Evolutionary conservation across 2,888 invertebrate species (phyloP).

Genomic region (Hemaris fuciformis): DNA sequence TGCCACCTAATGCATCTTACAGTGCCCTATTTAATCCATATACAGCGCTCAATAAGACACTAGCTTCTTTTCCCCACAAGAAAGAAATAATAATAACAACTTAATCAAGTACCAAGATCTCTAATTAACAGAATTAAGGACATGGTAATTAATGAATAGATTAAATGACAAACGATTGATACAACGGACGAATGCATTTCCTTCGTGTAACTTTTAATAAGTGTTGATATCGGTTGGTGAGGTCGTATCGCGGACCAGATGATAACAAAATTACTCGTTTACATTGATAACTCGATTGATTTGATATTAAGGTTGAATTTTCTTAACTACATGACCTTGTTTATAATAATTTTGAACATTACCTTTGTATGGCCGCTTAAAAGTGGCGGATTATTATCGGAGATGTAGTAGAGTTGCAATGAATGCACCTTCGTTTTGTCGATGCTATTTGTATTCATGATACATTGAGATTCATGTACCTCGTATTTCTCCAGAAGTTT

Average conservation of each 20-base stretch:
- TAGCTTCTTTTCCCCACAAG: neutral
- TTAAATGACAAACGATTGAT: neutral
- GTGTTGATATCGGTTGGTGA: constrained; percentile 12
- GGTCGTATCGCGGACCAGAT: constrained; percentile 28
- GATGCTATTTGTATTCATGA: too few relatives aligned
- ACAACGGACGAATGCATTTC: neutral
- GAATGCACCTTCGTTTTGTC: neutral
- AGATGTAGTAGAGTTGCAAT: neutral
- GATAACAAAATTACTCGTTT: constrained; percentile 34
- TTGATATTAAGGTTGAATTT: neutral
- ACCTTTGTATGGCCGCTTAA: neutral
- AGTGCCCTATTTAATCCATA: neutral
- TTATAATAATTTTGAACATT: neutral
- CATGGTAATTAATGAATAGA: neutral
- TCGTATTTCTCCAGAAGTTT: too few relatives aligned
- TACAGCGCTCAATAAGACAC: neutral
- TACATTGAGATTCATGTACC: too few relatives aligned
- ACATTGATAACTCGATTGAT: constrained; percentile 20
- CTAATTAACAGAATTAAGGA: neutral
- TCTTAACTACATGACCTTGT: neutral
- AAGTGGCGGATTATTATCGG: neutral
- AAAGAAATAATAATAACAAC: neutral
- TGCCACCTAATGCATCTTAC: neutral
- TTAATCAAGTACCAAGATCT: neutral
- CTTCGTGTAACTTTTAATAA: neutral